Conservation (phyloP, 2,797 vertebrate species). For the Coregonus ussuriensis region DNA sequence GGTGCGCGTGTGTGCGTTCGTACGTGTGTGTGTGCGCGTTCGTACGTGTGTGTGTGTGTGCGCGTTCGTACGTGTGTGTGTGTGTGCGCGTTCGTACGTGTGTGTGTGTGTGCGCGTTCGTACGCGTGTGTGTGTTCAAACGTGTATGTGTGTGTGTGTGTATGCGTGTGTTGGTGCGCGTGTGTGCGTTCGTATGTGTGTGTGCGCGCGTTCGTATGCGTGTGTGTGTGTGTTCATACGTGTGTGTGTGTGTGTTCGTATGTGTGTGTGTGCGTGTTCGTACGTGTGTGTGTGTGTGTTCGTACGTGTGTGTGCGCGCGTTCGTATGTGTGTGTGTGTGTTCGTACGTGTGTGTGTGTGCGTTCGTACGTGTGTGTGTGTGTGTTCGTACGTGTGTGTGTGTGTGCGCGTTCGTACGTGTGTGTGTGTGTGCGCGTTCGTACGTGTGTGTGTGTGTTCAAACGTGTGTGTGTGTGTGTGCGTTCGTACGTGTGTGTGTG, state of each 20-base stretch:
- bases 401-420: constrained; percentile 52
- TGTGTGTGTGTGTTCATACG: too few relatives aligned
- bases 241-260: constrained; percentile 31
- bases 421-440: too few relatives aligned
- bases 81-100: neutral
- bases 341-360: constrained; percentile 32
- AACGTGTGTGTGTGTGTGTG: neutral
- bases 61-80: neutral
- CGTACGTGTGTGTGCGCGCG: neutral
- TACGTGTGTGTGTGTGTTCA: neutral
- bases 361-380: too few relatives aligned
- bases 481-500: neutral
- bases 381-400: constrained; percentile 38
- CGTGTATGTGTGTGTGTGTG: constrained; percentile 33
- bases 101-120: neutral
- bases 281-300: neutral
- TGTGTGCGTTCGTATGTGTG: too few relatives aligned
- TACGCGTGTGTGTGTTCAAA: too few relatives aligned
- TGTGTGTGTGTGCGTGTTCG: neutral
- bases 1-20: constrained; percentile 45
- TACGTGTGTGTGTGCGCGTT: neutral
- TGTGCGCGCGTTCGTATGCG: neutral
- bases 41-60: neutral
- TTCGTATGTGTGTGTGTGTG: neutral
- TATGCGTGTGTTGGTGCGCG: too few relatives aligned